A percentile compares a stretch with the other conserved stretches of the same genome.
Conservation (phyloP, 2,113 vertebrate species). For the Hemiprocne comata region DNA sequence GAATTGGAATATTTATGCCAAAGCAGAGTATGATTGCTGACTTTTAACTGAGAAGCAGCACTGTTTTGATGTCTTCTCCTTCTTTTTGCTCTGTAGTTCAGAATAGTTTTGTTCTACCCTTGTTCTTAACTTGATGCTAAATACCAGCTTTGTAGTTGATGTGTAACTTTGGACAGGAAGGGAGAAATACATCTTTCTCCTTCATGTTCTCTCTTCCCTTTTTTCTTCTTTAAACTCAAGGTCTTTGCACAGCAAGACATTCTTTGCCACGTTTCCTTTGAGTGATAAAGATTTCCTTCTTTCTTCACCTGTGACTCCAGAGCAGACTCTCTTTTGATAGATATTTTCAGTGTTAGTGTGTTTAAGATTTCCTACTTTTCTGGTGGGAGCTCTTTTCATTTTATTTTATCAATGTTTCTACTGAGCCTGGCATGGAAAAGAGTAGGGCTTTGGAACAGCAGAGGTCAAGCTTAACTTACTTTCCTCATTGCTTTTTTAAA, state of each 20-base stretch:
- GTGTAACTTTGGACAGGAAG: background rate
- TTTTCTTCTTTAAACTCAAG: background rate
- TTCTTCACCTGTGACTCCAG: slow-evolving; percentile 54
- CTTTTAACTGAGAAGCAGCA: background rate
- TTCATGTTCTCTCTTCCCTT: background rate
- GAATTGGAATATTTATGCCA: background rate
- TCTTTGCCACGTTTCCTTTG: slow-evolving; percentile 21
- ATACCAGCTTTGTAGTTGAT: background rate
- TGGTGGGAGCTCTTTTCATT: slow-evolving; percentile 39
- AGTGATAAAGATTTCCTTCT: slow-evolving; percentile 47
- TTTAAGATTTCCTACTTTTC: slow-evolving; percentile 52
- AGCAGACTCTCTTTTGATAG: slow-evolving; percentile 32
- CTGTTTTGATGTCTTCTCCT: background rate
- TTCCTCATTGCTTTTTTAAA: background rate
- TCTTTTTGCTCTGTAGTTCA: background rate
- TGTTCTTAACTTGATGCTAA: background rate
- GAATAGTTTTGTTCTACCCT: background rate
- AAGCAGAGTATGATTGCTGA: background rate
- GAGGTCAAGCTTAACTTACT: background rate
- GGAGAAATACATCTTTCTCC: background rate
- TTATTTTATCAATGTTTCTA: slow-evolving; percentile 24
- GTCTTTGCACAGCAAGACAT: slow-evolving; percentile 13
- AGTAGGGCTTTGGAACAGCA: background rate
- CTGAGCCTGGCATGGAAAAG: background rate
- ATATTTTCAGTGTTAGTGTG: background rate